Evolutionary conservation across 2,113 vertebrate genomes (phyloP).

Genomic region (Sander lucioperca): DNA sequence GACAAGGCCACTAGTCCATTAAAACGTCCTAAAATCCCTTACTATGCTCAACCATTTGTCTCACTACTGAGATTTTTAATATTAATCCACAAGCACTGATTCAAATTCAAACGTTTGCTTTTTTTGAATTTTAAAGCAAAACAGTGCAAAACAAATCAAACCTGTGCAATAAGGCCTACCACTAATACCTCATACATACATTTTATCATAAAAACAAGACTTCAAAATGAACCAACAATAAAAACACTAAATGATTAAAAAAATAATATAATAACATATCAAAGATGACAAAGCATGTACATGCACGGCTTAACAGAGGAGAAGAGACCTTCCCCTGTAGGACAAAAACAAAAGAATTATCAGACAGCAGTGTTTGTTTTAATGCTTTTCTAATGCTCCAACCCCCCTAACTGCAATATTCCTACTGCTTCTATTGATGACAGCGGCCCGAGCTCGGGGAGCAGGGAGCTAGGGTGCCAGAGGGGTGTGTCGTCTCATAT

Average conservation of each 20-base stretch:
- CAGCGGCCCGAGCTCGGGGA: slow-evolving; percentile 56
- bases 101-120: slow-evolving; percentile 40
- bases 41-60: slow-evolving; percentile 38
- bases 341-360: slow-evolving; percentile 72
- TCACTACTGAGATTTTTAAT: slow-evolving; percentile 28
- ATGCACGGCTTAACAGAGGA: slow-evolving; percentile 63
- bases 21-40: slow-evolving; percentile 64
- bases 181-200: slow-evolving; percentile 63
- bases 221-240: slow-evolving; percentile 67
- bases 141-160: slow-evolving; percentile 86
- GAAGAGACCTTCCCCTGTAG: slow-evolving; percentile 62
- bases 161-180: slow-evolving; percentile 82
- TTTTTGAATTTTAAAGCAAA: slow-evolving; percentile 68
- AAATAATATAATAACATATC: slow-evolving; percentile 67
- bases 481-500: slow-evolving; percentile 85
- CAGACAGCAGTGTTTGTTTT: slow-evolving; percentile 65
- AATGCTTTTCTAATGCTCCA: slow-evolving; percentile 57
- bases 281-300: slow-evolving; percentile 62
- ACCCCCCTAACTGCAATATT: not conserved
- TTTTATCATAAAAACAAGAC: slow-evolving; percentile 60
- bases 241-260: slow-evolving; percentile 74
- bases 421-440: slow-evolving; percentile 29
- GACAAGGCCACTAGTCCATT: slow-evolving; percentile 80
- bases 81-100: slow-evolving; percentile 49
- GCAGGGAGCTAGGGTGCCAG: slow-evolving; percentile 40